Percentiles rank a stretch among this genome's conserved stretches.
These are phyloP conservation scores for Petaurus breviceps DNA, from an alignment of 2,113 vertebrate genomes.

Conservation along the genomic window DNA sequence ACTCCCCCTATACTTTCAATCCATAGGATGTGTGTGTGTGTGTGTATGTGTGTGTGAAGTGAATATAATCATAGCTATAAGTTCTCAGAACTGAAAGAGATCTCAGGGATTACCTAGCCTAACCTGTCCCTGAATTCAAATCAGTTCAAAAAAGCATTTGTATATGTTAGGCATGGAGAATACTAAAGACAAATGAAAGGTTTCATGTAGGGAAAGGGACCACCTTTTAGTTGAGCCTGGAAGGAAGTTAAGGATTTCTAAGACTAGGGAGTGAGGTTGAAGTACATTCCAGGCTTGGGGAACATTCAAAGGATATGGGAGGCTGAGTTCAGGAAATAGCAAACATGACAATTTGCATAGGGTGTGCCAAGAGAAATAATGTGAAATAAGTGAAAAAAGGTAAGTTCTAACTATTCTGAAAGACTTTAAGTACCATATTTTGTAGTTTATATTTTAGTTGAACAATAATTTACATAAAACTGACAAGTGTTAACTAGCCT, in stretches of 20 bases:
- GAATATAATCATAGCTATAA: neutral
- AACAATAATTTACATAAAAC: neutral
- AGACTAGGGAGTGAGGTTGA: neutral
- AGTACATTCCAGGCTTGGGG: neutral
- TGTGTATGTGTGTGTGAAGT: no score
- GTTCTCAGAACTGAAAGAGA: neutral
- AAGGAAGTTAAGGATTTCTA: neutral
- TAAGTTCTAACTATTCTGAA: neutral
- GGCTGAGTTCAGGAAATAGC: neutral
- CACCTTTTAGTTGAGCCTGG: neutral
- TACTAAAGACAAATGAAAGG: neutral
- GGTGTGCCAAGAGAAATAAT: neutral
- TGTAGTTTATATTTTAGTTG: neutral
- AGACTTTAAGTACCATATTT: neutral
- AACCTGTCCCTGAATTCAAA: neutral
- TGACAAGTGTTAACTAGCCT: neutral
- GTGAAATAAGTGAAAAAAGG: neutral
- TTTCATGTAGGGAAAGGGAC: neutral
- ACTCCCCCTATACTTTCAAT: no score
- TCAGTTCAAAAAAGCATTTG: neutral
- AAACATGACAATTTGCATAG: neutral
- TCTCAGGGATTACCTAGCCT: neutral
- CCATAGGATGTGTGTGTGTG: no score
- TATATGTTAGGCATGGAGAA: neutral
- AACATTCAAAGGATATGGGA: neutral